Evolutionary conservation across 2,888 invertebrate genomes (phyloP).

Genomic region (Mesochorus sp.): DNA sequence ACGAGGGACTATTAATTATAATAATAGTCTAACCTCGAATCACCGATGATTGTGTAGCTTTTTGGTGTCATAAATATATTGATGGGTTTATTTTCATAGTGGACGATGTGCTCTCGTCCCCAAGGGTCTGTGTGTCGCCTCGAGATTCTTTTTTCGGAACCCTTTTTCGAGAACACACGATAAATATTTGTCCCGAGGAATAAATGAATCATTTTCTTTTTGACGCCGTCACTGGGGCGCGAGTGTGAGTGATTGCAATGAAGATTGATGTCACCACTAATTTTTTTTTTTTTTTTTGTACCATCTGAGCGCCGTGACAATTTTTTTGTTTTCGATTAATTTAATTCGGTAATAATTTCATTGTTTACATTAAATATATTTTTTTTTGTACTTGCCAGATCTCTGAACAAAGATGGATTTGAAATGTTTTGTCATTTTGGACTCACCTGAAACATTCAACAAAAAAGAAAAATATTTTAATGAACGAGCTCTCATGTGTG

Average conservation of each 20-base stretch:
- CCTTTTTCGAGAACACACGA: conserved; percentile 29
- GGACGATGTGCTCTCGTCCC: conserved; percentile 7
- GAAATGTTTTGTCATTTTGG: background rate
- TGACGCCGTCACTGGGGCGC: background rate
- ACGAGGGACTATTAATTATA: conserved; percentile 74
- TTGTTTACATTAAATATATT: too few species aligned
- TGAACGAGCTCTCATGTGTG: background rate
- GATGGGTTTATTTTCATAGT: background rate
- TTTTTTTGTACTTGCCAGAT: conserved; percentile 8
- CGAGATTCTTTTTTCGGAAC: background rate
- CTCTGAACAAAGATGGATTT: background rate
- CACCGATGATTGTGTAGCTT: conserved; percentile 27
- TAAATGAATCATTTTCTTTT: conserved; percentile 55
- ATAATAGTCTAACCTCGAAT: conserved; percentile 65
- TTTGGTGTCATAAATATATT: conserved; percentile 32
- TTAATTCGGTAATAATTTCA: too few species aligned
- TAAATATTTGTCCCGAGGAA: conserved; percentile 62
- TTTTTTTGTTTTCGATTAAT: too few species aligned
- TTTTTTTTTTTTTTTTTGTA: too few species aligned
- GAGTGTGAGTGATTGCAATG: background rate
- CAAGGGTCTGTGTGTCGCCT: background rate
- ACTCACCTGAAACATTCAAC: conserved; percentile 47
- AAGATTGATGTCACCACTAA: too few species aligned
- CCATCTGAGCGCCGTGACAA: too few species aligned
- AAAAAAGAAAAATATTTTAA: background rate